A percentile compares a stretch with the other conserved stretches of the same genome.
phyloP scores from a whole-genome alignment of 2,888 invertebrate genomes.

The Lasioglossum malachurum region DNA sequence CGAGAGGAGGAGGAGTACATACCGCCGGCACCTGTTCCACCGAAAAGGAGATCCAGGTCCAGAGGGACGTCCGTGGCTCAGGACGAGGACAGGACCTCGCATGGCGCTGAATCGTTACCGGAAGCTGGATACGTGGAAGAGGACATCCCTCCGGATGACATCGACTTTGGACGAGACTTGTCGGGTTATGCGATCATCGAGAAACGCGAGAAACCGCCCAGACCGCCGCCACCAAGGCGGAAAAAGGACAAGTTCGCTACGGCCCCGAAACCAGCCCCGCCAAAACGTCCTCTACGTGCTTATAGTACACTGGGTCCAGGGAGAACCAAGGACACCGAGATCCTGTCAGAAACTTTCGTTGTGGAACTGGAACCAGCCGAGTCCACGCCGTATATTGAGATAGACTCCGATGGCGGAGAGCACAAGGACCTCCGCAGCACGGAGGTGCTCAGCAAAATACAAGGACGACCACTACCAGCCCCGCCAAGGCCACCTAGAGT shows the following conservation, averaged over 20 bases:
- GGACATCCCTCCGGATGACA: conserved; percentile 83
- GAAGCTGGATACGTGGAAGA: conserved; percentile 84
- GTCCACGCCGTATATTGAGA: conserved; percentile 87
- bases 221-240: conserved; percentile 88
- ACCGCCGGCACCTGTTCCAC: conserved; percentile 87
- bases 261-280: conserved; percentile 87
- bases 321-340: conserved; percentile 84
- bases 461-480: conserved; percentile 93
- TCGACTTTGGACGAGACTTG: conserved; percentile 82
- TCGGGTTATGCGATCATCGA: conserved; percentile 92
- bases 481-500: conserved; percentile 93
- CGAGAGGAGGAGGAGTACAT: conserved; percentile 87
- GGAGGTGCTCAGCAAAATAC: conserved; percentile 92
- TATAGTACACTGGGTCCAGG: conserved; percentile 88
- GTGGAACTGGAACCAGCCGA: conserved; percentile 48
- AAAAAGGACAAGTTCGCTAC: conserved; percentile 88
- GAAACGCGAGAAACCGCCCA: conserved; percentile 88
- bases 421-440: conserved; percentile 90
- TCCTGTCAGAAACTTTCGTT: conserved; percentile 30
- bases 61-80: conserved; percentile 84
- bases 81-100: conserved; percentile 91
- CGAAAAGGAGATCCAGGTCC: conserved; percentile 86
- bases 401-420: conserved; percentile 85
- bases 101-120: conserved; percentile 89
- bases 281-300: conserved; percentile 87